Base-by-base conservation (phyloP, 2,888 invertebrate genomes). In the Microplitis deprimator region DNA sequence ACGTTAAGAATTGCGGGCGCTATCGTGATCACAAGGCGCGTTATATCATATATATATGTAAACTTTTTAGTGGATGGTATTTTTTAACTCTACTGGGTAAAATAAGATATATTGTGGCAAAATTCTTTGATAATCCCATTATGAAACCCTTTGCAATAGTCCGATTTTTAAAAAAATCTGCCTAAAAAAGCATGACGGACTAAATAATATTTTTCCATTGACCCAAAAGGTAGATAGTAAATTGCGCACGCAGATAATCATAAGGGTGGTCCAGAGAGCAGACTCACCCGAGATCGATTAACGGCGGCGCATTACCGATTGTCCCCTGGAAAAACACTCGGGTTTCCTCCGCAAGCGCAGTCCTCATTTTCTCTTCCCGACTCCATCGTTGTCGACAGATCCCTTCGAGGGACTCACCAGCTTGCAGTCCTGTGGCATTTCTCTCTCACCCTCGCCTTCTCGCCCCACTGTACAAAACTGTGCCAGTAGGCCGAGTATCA, bases 271-370 rank as follows among this genome's bases (percentile, higher is more conserved):
- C 89, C 89, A 89, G 87, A 85, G 79, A 84, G 85, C 88, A 88
- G 88, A 87, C 87, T 88, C 87, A 86, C 29, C 83, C 85, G 79
- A 88, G 88, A 89, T 88, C 89, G 88, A 89, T 83, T 80, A 81
- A 83, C 83, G 82, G 80, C 81, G 81, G 82, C 82, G 83, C 81
- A 80, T 79, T 76, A 79, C 78, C 75, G 70, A 74, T 67, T 69
- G 40, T 81, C 75, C 79, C 77, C 79, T 59, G 74, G 20, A 40
- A 20, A 50, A 50, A 50, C 50, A 50, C 50, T 50, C 10, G 50
- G 68, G 84, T 84, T 84, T 80, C 83, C 83, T 84, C 82, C 83
- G 84, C 87, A 86, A 87, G 87, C 87, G 85, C 86, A 85, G 82
- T 84, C 80, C 78, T 76, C 70, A 69, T 81, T 83, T 77, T 81